Conservation (phyloP, 2,113 vertebrate genomes). For the Atrichornis clamosus region DNA sequence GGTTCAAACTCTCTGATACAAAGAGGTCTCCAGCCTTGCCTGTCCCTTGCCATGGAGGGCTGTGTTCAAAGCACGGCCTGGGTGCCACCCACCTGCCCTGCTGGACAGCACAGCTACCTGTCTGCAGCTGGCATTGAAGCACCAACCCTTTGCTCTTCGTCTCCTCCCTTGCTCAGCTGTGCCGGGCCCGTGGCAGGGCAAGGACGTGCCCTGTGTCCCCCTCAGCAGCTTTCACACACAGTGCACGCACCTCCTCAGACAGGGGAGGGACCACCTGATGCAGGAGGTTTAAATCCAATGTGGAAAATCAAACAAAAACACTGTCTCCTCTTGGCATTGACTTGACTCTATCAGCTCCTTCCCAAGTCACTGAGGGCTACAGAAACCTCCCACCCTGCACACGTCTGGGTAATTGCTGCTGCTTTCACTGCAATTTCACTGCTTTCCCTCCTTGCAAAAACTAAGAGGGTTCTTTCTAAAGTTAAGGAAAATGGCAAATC, state of each 20-base stretch:
- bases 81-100: neutral
- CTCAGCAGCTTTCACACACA: neutral
- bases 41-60: rapidly evolving
- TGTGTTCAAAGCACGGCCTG: neutral
- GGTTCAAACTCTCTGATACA: neutral
- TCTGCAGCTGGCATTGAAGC: neutral
- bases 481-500: neutral
- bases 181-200: rapidly evolving
- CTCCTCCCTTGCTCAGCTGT: neutral
- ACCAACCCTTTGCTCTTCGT: neutral
- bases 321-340: neutral
- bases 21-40: neutral
- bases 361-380: neutral
- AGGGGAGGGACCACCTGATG: neutral
- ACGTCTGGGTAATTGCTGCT: neutral
- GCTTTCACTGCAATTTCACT: neutral
- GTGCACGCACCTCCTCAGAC: neutral
- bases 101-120: neutral
- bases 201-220: neutral
- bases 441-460: neutral
- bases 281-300: neutral
- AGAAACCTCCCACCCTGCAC: neutral
- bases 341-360: neutral
- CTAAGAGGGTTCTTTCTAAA: neutral
- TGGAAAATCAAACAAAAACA: neutral